phyloP scores from a whole-genome alignment of 2,888 invertebrate genomes.

The Ctenicera cuprea region DNA sequence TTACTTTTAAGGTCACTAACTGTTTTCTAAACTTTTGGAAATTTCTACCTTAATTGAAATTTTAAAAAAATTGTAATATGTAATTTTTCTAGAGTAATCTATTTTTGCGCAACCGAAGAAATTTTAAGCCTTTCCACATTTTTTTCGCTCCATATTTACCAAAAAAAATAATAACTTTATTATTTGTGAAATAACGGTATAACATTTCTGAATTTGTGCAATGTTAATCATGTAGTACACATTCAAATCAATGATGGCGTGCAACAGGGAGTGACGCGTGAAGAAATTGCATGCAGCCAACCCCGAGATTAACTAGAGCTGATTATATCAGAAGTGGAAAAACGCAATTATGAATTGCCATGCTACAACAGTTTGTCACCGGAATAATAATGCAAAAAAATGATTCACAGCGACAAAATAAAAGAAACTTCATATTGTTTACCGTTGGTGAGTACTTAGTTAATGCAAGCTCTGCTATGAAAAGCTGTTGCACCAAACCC shows the following conservation, averaged over 20 bases:
- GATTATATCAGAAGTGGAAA: slow-evolving; percentile 42
- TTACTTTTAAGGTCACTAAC: too few species aligned
- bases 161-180: too few species aligned
- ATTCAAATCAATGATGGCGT: slow-evolving; percentile 32
- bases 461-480: background rate
- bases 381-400: slow-evolving; percentile 24
- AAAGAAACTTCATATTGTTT: background rate
- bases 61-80: too few species aligned
- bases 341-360: slow-evolving; percentile 43
- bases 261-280: slow-evolving; percentile 36
- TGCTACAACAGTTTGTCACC: slow-evolving; percentile 33
- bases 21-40: too few species aligned
- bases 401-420: background rate
- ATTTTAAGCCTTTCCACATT: too few species aligned
- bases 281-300: slow-evolving; percentile 43
- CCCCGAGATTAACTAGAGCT: slow-evolving; percentile 33
- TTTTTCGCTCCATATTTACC: too few species aligned
- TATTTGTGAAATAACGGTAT: too few species aligned
- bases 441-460: background rate
- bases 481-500: background rate
- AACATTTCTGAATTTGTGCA: too few species aligned
- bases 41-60: too few species aligned
- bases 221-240: background rate
- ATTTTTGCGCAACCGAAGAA: too few species aligned
- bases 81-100: too few species aligned